Base-by-base conservation (phyloP, 2,888 invertebrate species). In the Hecatera dysodea region DNA sequence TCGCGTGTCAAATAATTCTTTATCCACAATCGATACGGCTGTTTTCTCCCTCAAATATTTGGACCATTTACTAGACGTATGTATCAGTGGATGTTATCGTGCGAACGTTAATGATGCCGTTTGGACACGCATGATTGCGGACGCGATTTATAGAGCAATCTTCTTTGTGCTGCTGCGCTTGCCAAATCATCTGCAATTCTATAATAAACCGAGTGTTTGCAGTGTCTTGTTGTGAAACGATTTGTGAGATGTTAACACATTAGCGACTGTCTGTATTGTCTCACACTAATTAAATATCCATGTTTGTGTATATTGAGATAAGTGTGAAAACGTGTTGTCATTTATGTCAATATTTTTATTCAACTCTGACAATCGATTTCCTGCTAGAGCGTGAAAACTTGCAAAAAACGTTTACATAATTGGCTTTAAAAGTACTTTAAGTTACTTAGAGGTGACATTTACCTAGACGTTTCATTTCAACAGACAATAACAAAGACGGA, bases 271-370 rank as follows among this genome's bases (percentile, higher is more conserved):
- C 42, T 64, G 24, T 70, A 53, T 73, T 77, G 67, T 63, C 57
- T 63, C n/a, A 36, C 44, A 57, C 67, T 67, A 67, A 77, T 80
- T 67, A 62, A 65, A 70, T 80, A 62, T 55, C 61, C 69, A 70
- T 65, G 36, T 65, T 56, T 66, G 57, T 61, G 52, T 60, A 44
- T 67, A 64, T 72, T 70, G 81, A 72, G 76, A 66, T 80, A 69
- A 75, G 82, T 82, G 76, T 68, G 56, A 77, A 82, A 53, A 64
- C 61, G 60, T 61, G 59, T 65, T 53, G 73, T 70, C 71, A 61
- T 64, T 72, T 63, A 67, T 66, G 52, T 77, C 78, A 78, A 84
- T 83, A 78, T 78, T 61, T 80, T 73, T 75, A 62, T 75, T 67
- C 44, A 62, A 68, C 64, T 63, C 44, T 61, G 46, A 56, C 64